A percentile compares a stretch with the other conserved stretches of the same genome.
Conservation (phyloP, 30 jellyfish, hydroid and myxozoan species). For the Chironex yamaguchii region DNA sequence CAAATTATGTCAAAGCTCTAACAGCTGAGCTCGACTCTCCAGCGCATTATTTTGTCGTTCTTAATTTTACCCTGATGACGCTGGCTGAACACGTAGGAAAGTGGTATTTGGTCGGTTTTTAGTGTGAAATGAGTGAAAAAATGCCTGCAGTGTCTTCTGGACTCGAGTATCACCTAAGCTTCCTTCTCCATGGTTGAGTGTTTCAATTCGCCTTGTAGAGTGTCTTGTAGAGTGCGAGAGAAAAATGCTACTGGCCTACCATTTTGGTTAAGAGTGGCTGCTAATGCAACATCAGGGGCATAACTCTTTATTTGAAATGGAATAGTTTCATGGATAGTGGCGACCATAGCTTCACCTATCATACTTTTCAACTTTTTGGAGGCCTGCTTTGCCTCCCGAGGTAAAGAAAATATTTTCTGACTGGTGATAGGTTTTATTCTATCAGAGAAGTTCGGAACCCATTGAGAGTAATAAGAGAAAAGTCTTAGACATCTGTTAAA, state of each 20-base stretch:
- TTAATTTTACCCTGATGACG: conserved; percentile 65
- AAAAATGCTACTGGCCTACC: conserved; percentile 61
- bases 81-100: conserved; percentile 65
- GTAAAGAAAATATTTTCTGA: no score
- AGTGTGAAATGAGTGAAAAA: conserved; percentile 56
- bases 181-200: conserved; percentile 55
- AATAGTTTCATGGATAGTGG: conserved; percentile 38
- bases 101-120: conserved; percentile 64
- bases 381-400: no score
- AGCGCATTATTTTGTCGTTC: conserved; percentile 65
- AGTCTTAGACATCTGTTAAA: no score
- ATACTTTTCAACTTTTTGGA: no score
- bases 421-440: no score
- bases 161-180: conserved; percentile 55
- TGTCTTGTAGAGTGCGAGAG: conserved; percentile 9
- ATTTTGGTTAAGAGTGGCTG: conserved; percentile 62
- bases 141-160: conserved; percentile 76
- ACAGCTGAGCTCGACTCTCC: conserved; percentile 75
- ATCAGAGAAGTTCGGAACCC: no score
- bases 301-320: conserved; percentile 60
- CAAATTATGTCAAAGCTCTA: conserved; percentile 46
- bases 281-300: conserved; percentile 55
- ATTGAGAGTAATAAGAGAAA: no score
- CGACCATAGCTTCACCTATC: conserved; percentile 1
- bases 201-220: conserved; percentile 13